Evolutionary conservation across 2,888 invertebrate genomes (phyloP), one percentile per base, ranked within the genome.

Genomic region (Eupithecia vulgata): DNA sequence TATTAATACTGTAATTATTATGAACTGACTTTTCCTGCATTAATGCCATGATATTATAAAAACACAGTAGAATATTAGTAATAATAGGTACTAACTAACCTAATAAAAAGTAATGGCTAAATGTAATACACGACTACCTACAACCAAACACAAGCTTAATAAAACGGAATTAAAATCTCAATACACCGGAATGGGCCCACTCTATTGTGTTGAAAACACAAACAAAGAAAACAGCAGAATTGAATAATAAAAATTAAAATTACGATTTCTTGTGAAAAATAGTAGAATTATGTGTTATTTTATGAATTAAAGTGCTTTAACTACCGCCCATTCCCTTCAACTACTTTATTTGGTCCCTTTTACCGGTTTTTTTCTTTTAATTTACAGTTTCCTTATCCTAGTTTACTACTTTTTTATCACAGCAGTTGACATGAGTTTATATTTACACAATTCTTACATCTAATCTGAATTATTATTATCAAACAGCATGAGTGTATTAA

Each of bases 401-500:
- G 5, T 35, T n/a, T 35, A 37, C 62, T 64, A 64, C 62, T 35
- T 34, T 34, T 35, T 35, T 64, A 64, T 64, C 62, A 64, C 62
- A 64, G 62, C 57, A 64, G 2, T 12, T 64, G 62, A 64, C 62
- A 37, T 21, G 62, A 64, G 35, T 64, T n/a, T 37, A n/a, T 35
- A 35, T 30, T 62, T 62, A 35, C 7, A n/a, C 8, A 34, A 62
- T 17, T 34, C 17, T 17, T 64, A 35, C 35, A 64, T 37, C n/a
- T 64, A 64, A 35, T n/a, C 37, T 64, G 21, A 57, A 57, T 21
- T 21, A 37, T 64, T 64, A 64, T 64, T 64, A 64, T 64, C 62
- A 64, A 37, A 35, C 62, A 64, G 62, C 62, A 64, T n/a, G 37
- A 37, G 37, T 35, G 17, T 35, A 25, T 57, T 57, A 30, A 30